Evolutionary conservation across 1,140 invertebrate genomes (phyloP).

Genomic region (Muscidifurax raptorellus): DNA sequence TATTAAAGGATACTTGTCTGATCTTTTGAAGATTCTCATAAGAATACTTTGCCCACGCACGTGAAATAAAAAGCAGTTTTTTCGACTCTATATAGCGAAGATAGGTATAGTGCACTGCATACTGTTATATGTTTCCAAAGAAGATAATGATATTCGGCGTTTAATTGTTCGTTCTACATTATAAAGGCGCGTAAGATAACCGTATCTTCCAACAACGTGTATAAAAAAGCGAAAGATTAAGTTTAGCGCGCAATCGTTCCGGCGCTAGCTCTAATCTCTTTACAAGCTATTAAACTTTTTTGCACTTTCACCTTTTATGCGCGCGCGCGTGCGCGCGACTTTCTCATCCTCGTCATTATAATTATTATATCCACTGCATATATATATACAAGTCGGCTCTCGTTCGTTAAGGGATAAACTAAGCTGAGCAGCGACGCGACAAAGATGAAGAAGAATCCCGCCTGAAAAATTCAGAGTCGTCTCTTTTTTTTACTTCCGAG

Average conservation of each 20-base stretch:
- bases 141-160: too few species aligned
- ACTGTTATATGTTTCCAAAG: too few species aligned
- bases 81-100: too few species aligned
- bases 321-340: neutral
- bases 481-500: neutral
- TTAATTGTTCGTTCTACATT: too few species aligned
- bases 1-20: too few species aligned
- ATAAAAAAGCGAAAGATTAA: neutral
- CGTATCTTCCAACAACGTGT: neutral
- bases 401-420: neutral
- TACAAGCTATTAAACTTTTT: slow-evolving; percentile 20
- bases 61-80: too few species aligned
- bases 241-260: neutral
- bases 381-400: neutral
- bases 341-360: neutral
- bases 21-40: too few species aligned
- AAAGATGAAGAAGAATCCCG: neutral
- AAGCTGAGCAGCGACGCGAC: too few species aligned
- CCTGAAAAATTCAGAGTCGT: neutral
- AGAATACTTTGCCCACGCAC: too few species aligned
- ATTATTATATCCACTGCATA: neutral
- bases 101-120: too few species aligned
- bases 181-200: neutral
- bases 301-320: neutral
- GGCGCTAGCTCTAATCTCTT: neutral